Base-by-base conservation (phyloP, 2,113 vertebrate genomes). In the Cisticola juncidis region DNA sequence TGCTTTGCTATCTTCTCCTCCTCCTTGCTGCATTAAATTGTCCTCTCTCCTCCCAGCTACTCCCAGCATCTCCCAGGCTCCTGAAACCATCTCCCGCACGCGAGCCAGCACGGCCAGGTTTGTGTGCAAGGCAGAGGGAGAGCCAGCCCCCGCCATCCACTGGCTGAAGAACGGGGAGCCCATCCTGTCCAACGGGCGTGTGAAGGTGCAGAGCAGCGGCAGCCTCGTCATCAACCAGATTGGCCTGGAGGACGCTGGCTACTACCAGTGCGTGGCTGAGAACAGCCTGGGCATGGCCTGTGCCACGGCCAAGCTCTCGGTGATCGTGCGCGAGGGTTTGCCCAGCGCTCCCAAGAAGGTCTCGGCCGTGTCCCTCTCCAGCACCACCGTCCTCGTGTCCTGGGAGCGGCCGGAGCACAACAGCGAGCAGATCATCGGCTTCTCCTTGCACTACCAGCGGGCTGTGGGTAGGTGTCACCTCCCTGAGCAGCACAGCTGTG, bases 151-250 rank as follows among this genome's bases (percentile, higher is more conserved):
- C 0, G 68, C 88, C 72, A 87, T 99, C 76, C 98, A 97, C 96
- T 99, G 99, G 99, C 97, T 99, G 93, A 99, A 98, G 97, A 98
- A 99, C 2, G 99, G 99, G 22, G 92, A 97, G 72, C 97, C 97
- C 45, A 97, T 99, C 82, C 97, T 97, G 74, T 98, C 99, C 78
- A 98, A 99, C 11, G 98, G 99, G 45, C 98, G 99, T 1, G 98
- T 99, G 87, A 99, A 99, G 97, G 98, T 98, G 68, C 99, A 99
- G 97, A 98, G 97, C 84, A 98, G 99, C 0, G 98, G 99, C 51
- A 98, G 99, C 92, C 97, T 99, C 19, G 99, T 99, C 83, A 99
- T 99, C 97, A 99, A 99, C 73, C 99, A 99, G 98, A 99, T 99
- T 9, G 98, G 98, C 16, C 96, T 98, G 97, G 99, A 99, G 65